phyloP scores from a whole-genome alignment of 2,797 vertebrate species.

The Sebastes reedi region DNA sequence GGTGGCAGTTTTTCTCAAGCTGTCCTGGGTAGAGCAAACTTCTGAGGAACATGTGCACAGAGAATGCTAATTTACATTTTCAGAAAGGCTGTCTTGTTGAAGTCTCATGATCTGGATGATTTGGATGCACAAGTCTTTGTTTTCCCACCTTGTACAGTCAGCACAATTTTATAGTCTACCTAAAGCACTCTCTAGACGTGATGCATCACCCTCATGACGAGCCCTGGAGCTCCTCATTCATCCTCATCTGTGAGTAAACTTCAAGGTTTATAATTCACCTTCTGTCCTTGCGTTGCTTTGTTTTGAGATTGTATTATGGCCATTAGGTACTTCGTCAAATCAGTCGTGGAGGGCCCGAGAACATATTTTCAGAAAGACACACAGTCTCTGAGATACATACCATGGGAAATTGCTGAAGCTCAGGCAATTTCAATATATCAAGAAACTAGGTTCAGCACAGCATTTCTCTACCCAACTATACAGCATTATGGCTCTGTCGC shows the following conservation, averaged over 20 bases:
- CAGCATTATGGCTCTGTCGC: background rate
- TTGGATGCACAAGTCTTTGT: slow-evolving; percentile 8
- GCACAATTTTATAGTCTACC: slow-evolving; percentile 28
- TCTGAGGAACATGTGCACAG: slow-evolving; percentile 1
- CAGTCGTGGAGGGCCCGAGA: background rate
- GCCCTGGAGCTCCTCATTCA: slow-evolving; percentile 18
- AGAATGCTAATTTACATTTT: slow-evolving; percentile 19
- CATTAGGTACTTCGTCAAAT: slow-evolving; percentile 21
- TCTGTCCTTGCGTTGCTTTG: slow-evolving; percentile 29
- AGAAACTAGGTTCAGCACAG: background rate
- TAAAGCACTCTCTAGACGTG: slow-evolving; percentile 19
- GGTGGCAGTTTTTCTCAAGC: slow-evolving; percentile 16
- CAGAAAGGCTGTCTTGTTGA: slow-evolving; percentile 10
- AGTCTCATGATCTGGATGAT: slow-evolving; percentile 4
- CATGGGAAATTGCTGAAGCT: slow-evolving; percentile 25
- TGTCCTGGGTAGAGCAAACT: slow-evolving; percentile 10
- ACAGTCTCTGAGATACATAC: slow-evolving; percentile 11
- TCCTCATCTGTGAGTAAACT: slow-evolving; percentile 45
- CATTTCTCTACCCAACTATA: slow-evolving; percentile 9
- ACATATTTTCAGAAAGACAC: slow-evolving; percentile 30
- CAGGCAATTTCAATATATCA: slow-evolving; percentile 50
- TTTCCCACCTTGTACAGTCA: slow-evolving; percentile 33
- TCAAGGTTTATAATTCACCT: slow-evolving; percentile 40
- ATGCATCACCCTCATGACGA: slow-evolving; percentile 34
- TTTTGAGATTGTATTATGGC: slow-evolving; percentile 6